Evolutionary conservation across 2,113 vertebrate species (phyloP).

Genomic region (Tyto alba): DNA sequence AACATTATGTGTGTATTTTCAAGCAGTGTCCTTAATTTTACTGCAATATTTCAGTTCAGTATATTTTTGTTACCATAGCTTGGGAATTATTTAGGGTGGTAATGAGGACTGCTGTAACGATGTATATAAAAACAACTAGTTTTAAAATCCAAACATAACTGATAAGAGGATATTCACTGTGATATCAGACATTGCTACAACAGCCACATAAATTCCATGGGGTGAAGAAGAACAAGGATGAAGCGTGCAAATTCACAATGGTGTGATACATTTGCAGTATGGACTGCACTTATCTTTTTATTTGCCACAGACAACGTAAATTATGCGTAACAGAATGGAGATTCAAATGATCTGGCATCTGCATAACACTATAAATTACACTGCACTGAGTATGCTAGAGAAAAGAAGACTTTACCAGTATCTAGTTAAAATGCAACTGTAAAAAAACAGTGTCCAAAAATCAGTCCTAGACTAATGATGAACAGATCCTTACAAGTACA

Average conservation of each 20-base stretch:
- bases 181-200: constrained; percentile 36
- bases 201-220: constrained; percentile 60
- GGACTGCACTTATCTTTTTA: constrained; percentile 78
- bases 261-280: constrained; percentile 67
- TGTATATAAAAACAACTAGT: constrained; percentile 53
- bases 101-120: constrained; percentile 46
- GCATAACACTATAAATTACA: constrained; percentile 58
- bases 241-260: constrained; percentile 62
- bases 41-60: background rate
- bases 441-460: background rate
- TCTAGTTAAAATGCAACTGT: background rate
- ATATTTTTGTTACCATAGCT: background rate
- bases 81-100: constrained; percentile 50
- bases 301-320: constrained; percentile 70
- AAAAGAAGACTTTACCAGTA: constrained; percentile 25
- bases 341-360: constrained; percentile 68
- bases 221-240: constrained; percentile 38
- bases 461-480: background rate
- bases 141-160: constrained; percentile 61
- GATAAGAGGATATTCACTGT: constrained; percentile 40
- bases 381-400: background rate
- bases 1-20: background rate
- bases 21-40: constrained; percentile 22
- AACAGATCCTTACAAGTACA: background rate
- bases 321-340: constrained; percentile 65